These are phyloP conservation scores for Coregonus clupeaformis DNA, from an alignment of 2,113 vertebrate genomes.

Conservation along the genomic window DNA sequence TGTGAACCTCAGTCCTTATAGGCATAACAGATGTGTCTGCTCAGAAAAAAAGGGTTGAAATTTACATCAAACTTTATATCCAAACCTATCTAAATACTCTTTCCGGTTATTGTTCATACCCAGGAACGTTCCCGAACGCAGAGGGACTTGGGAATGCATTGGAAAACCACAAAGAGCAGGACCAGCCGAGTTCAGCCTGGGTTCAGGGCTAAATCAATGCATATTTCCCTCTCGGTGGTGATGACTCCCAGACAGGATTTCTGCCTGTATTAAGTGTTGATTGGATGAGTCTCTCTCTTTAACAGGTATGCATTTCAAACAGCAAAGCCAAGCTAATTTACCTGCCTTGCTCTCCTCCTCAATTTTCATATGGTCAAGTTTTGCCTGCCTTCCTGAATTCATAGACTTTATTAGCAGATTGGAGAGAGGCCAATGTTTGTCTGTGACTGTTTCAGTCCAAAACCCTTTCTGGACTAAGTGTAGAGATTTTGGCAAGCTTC, in stretches of 20 bases:
- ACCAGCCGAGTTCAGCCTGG: conserved; percentile 70
- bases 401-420: conserved; percentile 57
- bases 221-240: conserved; percentile 70
- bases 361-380: conserved; percentile 48
- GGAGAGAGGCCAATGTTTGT: conserved; percentile 65
- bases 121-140: conserved; percentile 53
- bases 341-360: conserved; percentile 43
- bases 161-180: conserved; percentile 64
- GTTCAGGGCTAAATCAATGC: conserved; percentile 73
- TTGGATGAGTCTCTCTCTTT: conserved; percentile 46
- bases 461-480: conserved; percentile 52
- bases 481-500: conserved; percentile 57
- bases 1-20: conserved; percentile 56
- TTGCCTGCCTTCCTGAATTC: conserved; percentile 45
- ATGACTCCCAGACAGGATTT: conserved; percentile 46
- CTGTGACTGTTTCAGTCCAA: conserved; percentile 58
- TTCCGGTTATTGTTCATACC: conserved; percentile 72
- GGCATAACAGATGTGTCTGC: conserved; percentile 75
- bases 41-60: conserved; percentile 62
- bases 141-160: conserved; percentile 61
- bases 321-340: conserved; percentile 44
- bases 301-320: conserved; percentile 54
- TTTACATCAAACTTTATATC: conserved; percentile 70
- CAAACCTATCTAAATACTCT: conserved; percentile 72
- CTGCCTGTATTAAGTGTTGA: conserved; percentile 51